Base-by-base conservation (phyloP, 1,140 invertebrate species). In the Phthorimaea operculella region DNA sequence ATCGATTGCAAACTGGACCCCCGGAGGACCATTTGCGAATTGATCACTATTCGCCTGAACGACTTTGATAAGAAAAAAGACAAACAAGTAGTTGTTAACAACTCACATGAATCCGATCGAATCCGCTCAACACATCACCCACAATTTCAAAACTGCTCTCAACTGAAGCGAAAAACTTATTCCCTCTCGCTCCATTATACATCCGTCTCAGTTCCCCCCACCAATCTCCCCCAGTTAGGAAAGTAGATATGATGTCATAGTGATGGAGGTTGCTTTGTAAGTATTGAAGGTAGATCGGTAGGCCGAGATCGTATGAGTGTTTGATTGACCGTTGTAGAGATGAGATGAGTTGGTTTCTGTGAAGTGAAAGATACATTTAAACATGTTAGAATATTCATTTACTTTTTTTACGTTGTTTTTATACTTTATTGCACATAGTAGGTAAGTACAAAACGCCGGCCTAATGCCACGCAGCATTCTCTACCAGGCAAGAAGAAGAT, bases 51-150 rank as follows among this genome's bases (percentile, higher is more conserved):
- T n/a, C n/a, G n/a, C n/a, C n/a, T n/a, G n/a, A n/a, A n/a, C n/a
- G n/a, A n/a, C n/a, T n/a, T n/a, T n/a, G n/a, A n/a, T n/a, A n/a
- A n/a, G n/a, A n/a, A n/a, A n/a, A n/a, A n/a, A n/a, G n/a, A n/a
- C n/a, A 28, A 28, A 28, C 21, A 28, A 28, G 6, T 28, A 6
- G 21, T 28, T n/a, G n/a, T 34, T 34, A 7, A 34, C 33, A 34
- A 74, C 75, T 78, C 63, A 86, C 85, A 58, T 84, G 79, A 58
- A 86, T 74, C 51, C 74, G 64, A 66, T 85, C 80, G 10, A 85
- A 52, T 57, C 84, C 75, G 5, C 54, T 75, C 4, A 87, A 28
- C 14, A 86, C 34, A 64, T 86, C 70, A 49, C 76, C 73, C 48
- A 66, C 56, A 9, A 86, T 74, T 17, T 78, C 72, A 42, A 81